A percentile compares a stretch with the other conserved stretches of the same genome.
Conservation (phyloP, 1,140 invertebrate genomes). For the Wiebesia pumilae region DNA sequence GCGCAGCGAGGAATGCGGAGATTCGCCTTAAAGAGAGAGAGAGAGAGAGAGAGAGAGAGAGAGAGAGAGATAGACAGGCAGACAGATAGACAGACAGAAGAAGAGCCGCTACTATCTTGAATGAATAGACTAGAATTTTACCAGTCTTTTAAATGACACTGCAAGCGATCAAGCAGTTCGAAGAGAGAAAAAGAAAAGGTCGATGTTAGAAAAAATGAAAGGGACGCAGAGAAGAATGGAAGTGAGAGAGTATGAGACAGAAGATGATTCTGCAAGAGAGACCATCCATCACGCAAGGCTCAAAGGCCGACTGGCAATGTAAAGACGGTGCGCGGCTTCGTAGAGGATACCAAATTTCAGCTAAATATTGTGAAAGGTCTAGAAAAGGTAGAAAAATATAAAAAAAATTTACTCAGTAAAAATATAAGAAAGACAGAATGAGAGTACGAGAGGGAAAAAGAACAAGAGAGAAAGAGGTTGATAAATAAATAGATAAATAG, state of each 20-base stretch:
- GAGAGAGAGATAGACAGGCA: slow-evolving; percentile 40
- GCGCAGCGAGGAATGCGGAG: slow-evolving; percentile 44
- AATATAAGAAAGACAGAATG: slow-evolving; percentile 55
- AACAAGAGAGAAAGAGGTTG: too few relatives aligned
- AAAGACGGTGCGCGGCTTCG: slow-evolving; percentile 55
- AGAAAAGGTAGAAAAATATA: slow-evolving; percentile 74
- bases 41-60: slow-evolving; percentile 35
- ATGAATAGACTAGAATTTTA: slow-evolving; percentile 48
- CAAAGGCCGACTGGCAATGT: slow-evolving; percentile 71
- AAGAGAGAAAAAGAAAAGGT: background rate
- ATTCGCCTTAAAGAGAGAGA: background rate
- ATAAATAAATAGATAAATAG: too few relatives aligned
- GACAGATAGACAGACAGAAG: background rate
- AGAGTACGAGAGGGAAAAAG: slow-evolving; percentile 48
- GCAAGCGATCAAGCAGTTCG: slow-evolving; percentile 12
- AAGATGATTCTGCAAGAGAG: slow-evolving; percentile 57
- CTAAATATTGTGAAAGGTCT: slow-evolving; percentile 77
- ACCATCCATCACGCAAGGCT: slow-evolving; percentile 73
- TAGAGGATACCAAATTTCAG: slow-evolving; percentile 66
- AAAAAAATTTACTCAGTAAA: slow-evolving; percentile 69
- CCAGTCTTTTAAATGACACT: slow-evolving; percentile 50
- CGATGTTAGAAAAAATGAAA: slow-evolving; percentile 32
- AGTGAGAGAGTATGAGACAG: slow-evolving; percentile 47
- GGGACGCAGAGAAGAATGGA: slow-evolving; percentile 12
- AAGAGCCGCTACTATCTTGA: slow-evolving; percentile 13